Conservation (phyloP, 2,797 vertebrate species). For the Ctenopoma multispine region DNA sequence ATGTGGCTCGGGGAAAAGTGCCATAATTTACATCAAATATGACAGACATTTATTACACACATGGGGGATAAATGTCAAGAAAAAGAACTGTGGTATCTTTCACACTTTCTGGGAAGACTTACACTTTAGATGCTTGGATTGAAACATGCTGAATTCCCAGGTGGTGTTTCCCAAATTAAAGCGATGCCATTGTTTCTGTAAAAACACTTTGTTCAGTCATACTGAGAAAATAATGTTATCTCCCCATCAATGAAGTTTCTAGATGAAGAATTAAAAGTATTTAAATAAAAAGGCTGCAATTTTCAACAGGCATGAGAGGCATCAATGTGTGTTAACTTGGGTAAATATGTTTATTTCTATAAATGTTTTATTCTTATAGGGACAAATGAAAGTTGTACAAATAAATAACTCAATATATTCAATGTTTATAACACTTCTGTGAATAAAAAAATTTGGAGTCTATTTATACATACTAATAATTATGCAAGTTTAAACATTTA, state of each 20-base stretch:
- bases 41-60: slow-evolving; percentile 73
- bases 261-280: slow-evolving; percentile 2
- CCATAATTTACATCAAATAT: slow-evolving; percentile 81
- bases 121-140: slow-evolving; percentile 67
- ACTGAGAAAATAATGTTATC: slow-evolving; percentile 19
- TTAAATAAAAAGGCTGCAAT: slow-evolving; percentile 18
- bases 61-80: slow-evolving; percentile 55
- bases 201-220: slow-evolving; percentile 58
- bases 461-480: slow-evolving; percentile 70
- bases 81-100: slow-evolving; percentile 66
- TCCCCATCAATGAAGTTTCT: slow-evolving; percentile 9
- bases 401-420: slow-evolving; percentile 59
- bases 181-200: slow-evolving; percentile 21
- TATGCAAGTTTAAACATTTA: slow-evolving; percentile 81
- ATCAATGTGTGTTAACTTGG: slow-evolving; percentile 50
- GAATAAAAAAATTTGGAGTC: slow-evolving; percentile 66
- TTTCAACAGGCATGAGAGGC: slow-evolving; percentile 58
- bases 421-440: slow-evolving; percentile 51
- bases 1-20: slow-evolving; percentile 81
- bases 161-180: slow-evolving; percentile 65
- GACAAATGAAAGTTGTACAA: slow-evolving; percentile 40
- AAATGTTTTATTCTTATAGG: slow-evolving; percentile 30
- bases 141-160: slow-evolving; percentile 77
- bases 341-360: slow-evolving; percentile 38
- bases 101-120: slow-evolving; percentile 59